Conservation (phyloP, 2,797 vertebrate genomes). For the Alca torda region DNA sequence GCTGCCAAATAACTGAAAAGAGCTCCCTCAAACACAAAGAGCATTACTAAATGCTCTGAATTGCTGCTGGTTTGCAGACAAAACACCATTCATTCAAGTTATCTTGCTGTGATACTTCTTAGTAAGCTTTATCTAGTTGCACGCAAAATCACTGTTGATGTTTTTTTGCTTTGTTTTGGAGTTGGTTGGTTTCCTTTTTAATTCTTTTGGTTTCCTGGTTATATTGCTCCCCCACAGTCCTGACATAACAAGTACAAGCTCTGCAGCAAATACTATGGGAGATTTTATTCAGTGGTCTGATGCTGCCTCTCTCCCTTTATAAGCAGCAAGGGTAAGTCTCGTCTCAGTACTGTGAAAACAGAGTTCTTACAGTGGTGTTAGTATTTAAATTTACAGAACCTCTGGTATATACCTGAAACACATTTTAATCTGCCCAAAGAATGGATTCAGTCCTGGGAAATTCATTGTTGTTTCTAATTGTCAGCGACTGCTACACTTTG, state of each 20-base stretch:
- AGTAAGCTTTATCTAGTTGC: not conserved
- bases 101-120: not conserved
- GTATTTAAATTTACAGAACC: constrained; percentile 26
- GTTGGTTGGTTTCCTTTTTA: not conserved
- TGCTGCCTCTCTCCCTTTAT: not conserved
- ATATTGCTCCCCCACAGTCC: not conserved
- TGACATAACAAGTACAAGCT: constrained; percentile 3
- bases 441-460: constrained; percentile 45
- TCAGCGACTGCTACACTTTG: constrained; percentile 71
- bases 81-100: not conserved
- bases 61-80: not conserved
- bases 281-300: not conserved
- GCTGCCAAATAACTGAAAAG: not conserved
- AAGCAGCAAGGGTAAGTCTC: not conserved
- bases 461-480: constrained; percentile 76
- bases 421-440: constrained; percentile 65
- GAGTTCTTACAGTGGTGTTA: not conserved
- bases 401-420: constrained; percentile 32
- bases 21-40: not conserved
- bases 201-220: not conserved
- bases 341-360: not conserved
- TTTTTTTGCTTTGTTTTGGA: not conserved
- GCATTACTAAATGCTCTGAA: not conserved
- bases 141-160: not conserved
- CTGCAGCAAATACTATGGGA: not conserved